These are phyloP conservation scores for Rhynchophorus ferrugineus DNA, from an alignment of 1,140 invertebrate genomes.

Conservation along the genomic window DNA sequence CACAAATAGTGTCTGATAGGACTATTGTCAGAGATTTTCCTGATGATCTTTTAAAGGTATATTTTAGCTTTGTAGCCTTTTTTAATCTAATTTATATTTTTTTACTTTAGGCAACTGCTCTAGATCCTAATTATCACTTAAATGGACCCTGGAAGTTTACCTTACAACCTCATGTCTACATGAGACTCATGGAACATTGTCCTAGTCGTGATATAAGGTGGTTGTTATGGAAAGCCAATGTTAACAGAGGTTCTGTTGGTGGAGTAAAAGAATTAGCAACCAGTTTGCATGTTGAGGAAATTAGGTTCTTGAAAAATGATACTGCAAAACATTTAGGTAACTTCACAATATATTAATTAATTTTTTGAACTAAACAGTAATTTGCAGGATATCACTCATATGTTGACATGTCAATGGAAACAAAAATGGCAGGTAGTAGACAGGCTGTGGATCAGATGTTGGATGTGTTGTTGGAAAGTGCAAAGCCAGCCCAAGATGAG, in stretches of 20 bases:
- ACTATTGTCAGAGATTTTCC: constrained; percentile 67
- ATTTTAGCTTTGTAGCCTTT: too few relatives aligned
- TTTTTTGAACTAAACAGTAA: too few relatives aligned
- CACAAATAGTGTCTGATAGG: constrained; percentile 58
- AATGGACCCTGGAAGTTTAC: constrained; percentile 73
- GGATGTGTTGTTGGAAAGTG: constrained; percentile 57
- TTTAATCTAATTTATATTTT: too few relatives aligned
- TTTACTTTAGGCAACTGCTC: constrained; percentile 46
- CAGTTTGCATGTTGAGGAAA: constrained; percentile 67
- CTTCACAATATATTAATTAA: background rate
- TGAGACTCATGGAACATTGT: constrained; percentile 75
- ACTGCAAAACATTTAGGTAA: constrained; percentile 59
- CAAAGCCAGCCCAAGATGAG: constrained; percentile 62
- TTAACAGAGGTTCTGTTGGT: constrained; percentile 59
- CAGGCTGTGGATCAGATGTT: constrained; percentile 69
- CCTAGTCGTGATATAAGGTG: constrained; percentile 65
- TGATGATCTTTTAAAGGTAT: constrained; percentile 51
- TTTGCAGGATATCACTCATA: constrained; percentile 71
- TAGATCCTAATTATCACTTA: constrained; percentile 50
- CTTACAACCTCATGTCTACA: constrained; percentile 61
- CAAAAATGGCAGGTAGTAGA: constrained; percentile 85
- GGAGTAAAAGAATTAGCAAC: constrained; percentile 60
- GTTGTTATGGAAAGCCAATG: constrained; percentile 75
- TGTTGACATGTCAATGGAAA: constrained; percentile 84
- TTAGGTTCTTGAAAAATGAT: constrained; percentile 57